Evolutionary conservation across 2,113 vertebrate genomes (phyloP).

Genomic region (Prochilodus magdalenae): DNA sequence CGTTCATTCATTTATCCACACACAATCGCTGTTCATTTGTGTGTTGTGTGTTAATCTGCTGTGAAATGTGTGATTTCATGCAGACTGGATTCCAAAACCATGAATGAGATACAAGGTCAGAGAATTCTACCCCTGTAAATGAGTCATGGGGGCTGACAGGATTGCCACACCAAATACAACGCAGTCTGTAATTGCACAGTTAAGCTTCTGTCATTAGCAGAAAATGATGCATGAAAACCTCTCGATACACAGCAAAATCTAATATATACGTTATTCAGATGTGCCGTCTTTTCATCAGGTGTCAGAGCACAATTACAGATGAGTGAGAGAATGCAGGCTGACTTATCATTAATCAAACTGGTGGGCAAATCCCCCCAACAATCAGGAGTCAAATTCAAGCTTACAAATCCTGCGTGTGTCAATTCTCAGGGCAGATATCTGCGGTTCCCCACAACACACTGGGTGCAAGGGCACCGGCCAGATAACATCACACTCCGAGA

Average conservation of each 20-base stretch:
- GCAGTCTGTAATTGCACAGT: constrained; percentile 3
- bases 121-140: not conserved
- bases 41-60: too few relatives aligned
- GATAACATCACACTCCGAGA: constrained; percentile 47
- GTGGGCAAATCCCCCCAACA: constrained; percentile 28
- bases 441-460: constrained; percentile 63
- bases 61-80: too few relatives aligned
- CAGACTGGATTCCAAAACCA: too few relatives aligned
- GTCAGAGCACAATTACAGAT: constrained; percentile 51
- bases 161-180: not conserved
- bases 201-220: constrained; percentile 1
- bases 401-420: constrained; percentile 57
- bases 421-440: constrained; percentile 59
- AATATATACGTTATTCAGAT: constrained; percentile 20
- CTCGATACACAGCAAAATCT: not conserved
- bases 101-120: too few relatives aligned
- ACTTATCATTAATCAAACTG: constrained; percentile 55
- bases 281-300: constrained; percentile 33
- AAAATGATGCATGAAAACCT: not conserved
- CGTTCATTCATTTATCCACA: too few relatives aligned
- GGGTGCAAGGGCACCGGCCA: constrained; percentile 33
- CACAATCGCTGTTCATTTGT: too few relatives aligned
- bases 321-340: constrained; percentile 46
- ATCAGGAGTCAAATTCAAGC: constrained; percentile 39
- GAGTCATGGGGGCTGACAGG: not conserved